phyloP scores from a whole-genome alignment of 2,797 vertebrate species.

The Acanthurus leucopareius region DNA sequence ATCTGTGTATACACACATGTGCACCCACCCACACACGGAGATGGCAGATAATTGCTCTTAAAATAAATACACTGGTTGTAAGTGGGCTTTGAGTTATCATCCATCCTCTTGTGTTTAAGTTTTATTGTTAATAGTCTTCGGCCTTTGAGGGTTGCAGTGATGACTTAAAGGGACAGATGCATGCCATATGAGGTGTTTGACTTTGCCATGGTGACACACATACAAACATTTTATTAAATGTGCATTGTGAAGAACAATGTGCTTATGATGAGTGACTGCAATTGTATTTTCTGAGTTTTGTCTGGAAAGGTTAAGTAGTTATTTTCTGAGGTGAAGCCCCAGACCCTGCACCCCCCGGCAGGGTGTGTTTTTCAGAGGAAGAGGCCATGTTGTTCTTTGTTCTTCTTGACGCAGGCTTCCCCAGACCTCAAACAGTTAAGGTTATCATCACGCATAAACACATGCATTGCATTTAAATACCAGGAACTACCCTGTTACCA shows the following conservation, averaged over 20 bases:
- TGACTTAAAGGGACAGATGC: slow-evolving; percentile 8
- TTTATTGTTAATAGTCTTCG: slow-evolving; percentile 22
- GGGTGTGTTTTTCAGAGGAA: slow-evolving; percentile 71
- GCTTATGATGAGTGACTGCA: neutral
- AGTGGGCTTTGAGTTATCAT: slow-evolving; percentile 31
- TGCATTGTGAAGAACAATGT: neutral
- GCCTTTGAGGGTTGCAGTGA: slow-evolving; percentile 33
- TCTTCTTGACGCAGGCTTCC: slow-evolving; percentile 60
- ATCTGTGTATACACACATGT: neutral
- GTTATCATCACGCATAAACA: slow-evolving; percentile 61
- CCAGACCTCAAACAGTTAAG: slow-evolving; percentile 50
- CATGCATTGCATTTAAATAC: slow-evolving; percentile 21
- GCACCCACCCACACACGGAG: neutral
- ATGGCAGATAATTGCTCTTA: slow-evolving; percentile 28
- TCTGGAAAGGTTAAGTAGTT: slow-evolving; percentile 59
- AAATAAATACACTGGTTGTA: slow-evolving; percentile 18
- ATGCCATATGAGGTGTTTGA: slow-evolving; percentile 48
- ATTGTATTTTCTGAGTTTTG: slow-evolving; percentile 45
- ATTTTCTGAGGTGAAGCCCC: slow-evolving; percentile 62
- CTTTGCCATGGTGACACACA: neutral
- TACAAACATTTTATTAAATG: slow-evolving; percentile 5
- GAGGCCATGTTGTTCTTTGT: slow-evolving; percentile 66
- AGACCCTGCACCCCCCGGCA: slow-evolving; percentile 42
- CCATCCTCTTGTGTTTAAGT: slow-evolving; percentile 26
- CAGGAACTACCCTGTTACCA: neutral